Percentiles rank a stretch among this genome's conserved stretches.
These are phyloP conservation scores for Cotesia chilonis DNA, from an alignment of 1,140 invertebrate genomes.

Conservation along the genomic window DNA sequence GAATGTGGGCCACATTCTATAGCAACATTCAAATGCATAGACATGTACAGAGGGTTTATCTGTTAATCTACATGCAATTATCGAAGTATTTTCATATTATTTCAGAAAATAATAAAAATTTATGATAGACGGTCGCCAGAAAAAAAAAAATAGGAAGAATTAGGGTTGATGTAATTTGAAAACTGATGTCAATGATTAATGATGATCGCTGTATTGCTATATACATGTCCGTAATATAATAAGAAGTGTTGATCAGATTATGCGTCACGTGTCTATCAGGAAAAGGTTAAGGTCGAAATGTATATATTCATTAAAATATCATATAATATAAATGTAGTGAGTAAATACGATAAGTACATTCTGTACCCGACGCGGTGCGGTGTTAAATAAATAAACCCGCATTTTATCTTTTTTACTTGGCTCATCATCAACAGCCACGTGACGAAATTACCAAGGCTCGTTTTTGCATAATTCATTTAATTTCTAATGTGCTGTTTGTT, in stretches of 20 bases:
- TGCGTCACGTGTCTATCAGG: no score
- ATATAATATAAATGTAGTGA: background rate
- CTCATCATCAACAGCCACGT: background rate
- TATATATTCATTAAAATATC: background rate
- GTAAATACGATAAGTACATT: background rate
- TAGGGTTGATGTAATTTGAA: no score
- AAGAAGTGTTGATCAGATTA: no score
- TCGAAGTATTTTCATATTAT: background rate
- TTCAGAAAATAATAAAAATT: background rate
- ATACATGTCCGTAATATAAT: background rate
- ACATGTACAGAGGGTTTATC: slow-evolving; percentile 4
- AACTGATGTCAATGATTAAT: background rate
- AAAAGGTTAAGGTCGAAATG: slow-evolving; percentile 7
- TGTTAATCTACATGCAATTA: slow-evolving; percentile 6
- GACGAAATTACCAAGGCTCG: background rate
- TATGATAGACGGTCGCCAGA: background rate
- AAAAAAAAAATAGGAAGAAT: no score
- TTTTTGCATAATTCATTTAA: slow-evolving; percentile 18
- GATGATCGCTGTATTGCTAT: background rate
- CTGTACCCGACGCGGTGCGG: no score
- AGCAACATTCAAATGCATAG: slow-evolving; percentile 7
- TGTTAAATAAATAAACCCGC: no score
- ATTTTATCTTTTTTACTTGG: background rate
- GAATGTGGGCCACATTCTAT: slow-evolving; percentile 54
- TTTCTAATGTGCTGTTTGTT: background rate